A percentile compares a stretch with the other conserved stretches of the same genome.
Conservation (phyloP, 2,113 vertebrate genomes). For the Dunckerocampus dactyliophorus region DNA sequence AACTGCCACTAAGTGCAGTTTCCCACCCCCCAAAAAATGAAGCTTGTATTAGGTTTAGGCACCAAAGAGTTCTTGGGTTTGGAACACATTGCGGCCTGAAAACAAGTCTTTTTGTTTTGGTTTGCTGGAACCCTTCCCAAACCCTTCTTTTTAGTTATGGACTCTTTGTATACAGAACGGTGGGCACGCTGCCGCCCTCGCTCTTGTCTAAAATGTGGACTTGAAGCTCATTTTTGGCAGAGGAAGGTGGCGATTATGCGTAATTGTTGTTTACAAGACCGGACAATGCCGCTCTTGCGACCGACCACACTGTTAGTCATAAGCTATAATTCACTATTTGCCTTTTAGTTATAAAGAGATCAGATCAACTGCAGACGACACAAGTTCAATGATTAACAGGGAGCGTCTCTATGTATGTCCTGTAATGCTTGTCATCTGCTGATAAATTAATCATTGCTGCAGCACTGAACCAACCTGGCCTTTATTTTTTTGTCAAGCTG, state of each 20-base stretch:
- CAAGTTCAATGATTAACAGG: no score
- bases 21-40: neutral
- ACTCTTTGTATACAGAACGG: slow-evolving; percentile 1
- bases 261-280: neutral
- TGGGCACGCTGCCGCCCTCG: neutral
- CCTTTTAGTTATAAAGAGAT: no score
- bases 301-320: neutral
- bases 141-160: neutral
- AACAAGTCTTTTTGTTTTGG: neutral
- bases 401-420: slow-evolving; percentile 30
- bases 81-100: neutral
- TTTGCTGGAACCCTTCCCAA: slow-evolving; percentile 11
- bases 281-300: neutral
- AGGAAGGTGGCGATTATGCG: neutral
- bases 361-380: no score
- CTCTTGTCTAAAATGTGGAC: neutral
- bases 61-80: neutral
- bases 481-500: slow-evolving; percentile 43
- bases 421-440: slow-evolving; percentile 55
- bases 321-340: no score
- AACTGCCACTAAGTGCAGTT: neutral
- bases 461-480: slow-evolving; percentile 36
- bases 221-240: neutral
- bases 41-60: neutral
- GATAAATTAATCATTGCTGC: slow-evolving; percentile 59